Conservation (phyloP, 2,113 vertebrate genomes). For the Myiozetetes cayanensis region DNA sequence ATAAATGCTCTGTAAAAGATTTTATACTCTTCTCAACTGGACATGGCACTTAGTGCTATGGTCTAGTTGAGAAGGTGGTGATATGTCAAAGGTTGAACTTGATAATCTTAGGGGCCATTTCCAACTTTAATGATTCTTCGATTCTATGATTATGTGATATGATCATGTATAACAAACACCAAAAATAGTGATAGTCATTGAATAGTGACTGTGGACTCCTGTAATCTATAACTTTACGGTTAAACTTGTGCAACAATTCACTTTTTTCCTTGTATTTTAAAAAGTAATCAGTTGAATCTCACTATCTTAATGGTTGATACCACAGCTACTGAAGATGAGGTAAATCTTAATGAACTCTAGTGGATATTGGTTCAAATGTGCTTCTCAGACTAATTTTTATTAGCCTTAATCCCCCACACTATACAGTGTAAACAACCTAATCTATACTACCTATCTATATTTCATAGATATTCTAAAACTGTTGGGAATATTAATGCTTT, state of each 20-base stretch:
- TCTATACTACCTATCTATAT: background rate
- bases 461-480: background rate
- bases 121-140: background rate
- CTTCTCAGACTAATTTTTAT: background rate
- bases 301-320: background rate
- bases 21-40: background rate
- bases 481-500: background rate
- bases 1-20: background rate
- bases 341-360: background rate
- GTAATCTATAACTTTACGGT: background rate
- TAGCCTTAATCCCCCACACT: background rate
- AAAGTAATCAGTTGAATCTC: background rate
- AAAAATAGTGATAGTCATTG: background rate
- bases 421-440: background rate
- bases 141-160: background rate
- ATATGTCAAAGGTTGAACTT: background rate
- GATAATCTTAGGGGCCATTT: background rate
- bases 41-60: background rate
- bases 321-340: background rate
- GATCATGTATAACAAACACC: background rate
- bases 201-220: background rate
- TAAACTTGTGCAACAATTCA: background rate
- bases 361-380: background rate
- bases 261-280: background rate
- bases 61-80: background rate